These are phyloP conservation scores for Dipodomys spectabilis DNA, from an alignment of 2,113 vertebrate genomes.

Conservation along the genomic window DNA sequence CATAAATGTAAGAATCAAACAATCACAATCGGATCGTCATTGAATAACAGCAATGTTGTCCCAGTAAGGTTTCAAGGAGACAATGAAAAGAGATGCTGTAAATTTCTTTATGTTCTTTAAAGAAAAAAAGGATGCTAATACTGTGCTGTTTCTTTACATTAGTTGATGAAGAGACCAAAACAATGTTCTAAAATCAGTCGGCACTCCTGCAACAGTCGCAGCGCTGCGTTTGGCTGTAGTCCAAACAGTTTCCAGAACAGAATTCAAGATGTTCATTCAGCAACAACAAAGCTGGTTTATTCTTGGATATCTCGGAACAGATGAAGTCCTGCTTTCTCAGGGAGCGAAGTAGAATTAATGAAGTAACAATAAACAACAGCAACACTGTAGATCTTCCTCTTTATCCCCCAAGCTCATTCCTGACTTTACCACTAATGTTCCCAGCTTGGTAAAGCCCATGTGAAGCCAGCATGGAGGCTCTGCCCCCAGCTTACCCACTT, in stretches of 20 bases:
- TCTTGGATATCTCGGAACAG: background rate
- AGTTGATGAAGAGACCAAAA: background rate
- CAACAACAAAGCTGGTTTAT: background rate
- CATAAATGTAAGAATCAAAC: background rate
- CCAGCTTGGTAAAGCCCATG: background rate
- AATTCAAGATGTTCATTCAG: background rate
- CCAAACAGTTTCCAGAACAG: background rate
- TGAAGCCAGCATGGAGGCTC: background rate
- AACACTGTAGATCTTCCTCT: constrained; percentile 15
- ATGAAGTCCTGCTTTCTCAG: background rate
- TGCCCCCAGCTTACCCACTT: background rate
- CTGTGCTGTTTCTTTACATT: background rate
- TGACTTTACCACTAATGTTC: background rate
- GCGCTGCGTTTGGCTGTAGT: background rate
- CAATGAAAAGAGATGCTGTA: background rate
- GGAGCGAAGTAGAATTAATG: background rate
- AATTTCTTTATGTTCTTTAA: background rate
- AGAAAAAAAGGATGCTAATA: background rate
- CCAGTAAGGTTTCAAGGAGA: constrained; percentile 31
- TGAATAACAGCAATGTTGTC: background rate
- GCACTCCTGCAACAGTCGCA: background rate
- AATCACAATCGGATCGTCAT: constrained; percentile 49
- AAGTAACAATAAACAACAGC: background rate
- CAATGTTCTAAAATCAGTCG: background rate
- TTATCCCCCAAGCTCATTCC: background rate